These are phyloP conservation scores for Phoeniculus purpureus DNA, from an alignment of 2,797 vertebrate genomes.

Conservation along the genomic window DNA sequence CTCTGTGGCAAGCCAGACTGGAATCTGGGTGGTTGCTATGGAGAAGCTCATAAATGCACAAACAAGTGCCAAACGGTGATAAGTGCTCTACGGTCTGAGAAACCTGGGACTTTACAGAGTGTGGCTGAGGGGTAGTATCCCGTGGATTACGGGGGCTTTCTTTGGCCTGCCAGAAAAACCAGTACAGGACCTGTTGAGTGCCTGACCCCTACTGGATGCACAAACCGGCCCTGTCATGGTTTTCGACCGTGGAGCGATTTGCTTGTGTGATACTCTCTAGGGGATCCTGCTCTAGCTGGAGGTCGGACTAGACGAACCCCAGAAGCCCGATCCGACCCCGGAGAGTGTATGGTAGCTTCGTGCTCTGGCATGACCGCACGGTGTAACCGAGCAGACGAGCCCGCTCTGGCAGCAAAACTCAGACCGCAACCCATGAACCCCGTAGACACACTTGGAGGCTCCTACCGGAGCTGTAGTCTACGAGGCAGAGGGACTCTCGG, in stretches of 20 bases:
- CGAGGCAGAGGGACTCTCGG: neutral
- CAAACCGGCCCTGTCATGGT: neutral
- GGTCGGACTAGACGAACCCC: too few relatives aligned
- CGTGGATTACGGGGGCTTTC: neutral
- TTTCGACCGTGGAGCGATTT: neutral
- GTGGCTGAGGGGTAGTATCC: neutral
- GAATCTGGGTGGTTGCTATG: constrained; percentile 37
- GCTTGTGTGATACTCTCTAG: neutral
- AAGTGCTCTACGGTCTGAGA: neutral
- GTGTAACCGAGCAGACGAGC: neutral
- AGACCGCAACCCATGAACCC: constrained; percentile 5
- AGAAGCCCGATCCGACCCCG: too few relatives aligned
- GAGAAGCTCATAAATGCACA: constrained; percentile 31
- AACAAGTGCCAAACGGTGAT: neutral
- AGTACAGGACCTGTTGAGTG: neutral
- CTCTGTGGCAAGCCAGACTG: neutral
- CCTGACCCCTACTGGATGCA: neutral
- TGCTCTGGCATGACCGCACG: neutral
- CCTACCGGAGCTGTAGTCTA: neutral
- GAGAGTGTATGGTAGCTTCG: neutral
- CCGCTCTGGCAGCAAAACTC: neutral
- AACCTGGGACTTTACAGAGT: neutral
- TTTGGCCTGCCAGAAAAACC: neutral
- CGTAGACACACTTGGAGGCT: neutral
- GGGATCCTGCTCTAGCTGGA: too few relatives aligned